Evolutionary conservation across 2,888 invertebrate species (phyloP).

Genomic region (Rhogogaster chlorosoma): DNA sequence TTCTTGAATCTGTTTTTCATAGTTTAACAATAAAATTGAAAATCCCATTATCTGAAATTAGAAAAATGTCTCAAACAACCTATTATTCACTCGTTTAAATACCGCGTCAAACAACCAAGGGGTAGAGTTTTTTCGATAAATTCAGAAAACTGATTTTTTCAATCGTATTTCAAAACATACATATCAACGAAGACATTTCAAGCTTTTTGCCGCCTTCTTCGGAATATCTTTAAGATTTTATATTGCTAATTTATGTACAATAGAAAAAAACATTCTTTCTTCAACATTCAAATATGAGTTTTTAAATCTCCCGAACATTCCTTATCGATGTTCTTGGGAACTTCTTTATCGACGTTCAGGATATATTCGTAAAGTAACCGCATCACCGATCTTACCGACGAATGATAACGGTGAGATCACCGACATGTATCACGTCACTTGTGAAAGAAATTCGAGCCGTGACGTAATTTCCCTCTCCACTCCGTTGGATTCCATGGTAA

Average conservation of each 20-base stretch:
- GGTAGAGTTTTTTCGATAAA: too few relatives aligned
- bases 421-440: not conserved
- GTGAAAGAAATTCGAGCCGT: slow-evolving; percentile 20
- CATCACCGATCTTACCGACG: not conserved
- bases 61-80: not conserved
- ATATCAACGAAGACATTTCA: not conserved
- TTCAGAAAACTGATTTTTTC: too few relatives aligned
- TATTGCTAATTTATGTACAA: not conserved
- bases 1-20: not conserved
- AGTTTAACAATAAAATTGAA: not conserved
- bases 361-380: not conserved
- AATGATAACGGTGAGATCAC: not conserved
- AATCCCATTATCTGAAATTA: not conserved
- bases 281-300: not conserved
- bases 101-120: too few relatives aligned
- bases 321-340: not conserved
- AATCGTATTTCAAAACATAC: not conserved
- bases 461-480: slow-evolving; percentile 48
- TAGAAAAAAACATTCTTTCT: not conserved
- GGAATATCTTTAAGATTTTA: not conserved
- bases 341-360: not conserved
- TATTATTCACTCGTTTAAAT: too few relatives aligned
- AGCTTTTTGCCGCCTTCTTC: not conserved
- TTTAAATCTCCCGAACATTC: not conserved
- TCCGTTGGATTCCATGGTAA: slow-evolving; percentile 67